phyloP scores from a whole-genome alignment of 1,140 invertebrate species.

The Adelges cooleyi region DNA sequence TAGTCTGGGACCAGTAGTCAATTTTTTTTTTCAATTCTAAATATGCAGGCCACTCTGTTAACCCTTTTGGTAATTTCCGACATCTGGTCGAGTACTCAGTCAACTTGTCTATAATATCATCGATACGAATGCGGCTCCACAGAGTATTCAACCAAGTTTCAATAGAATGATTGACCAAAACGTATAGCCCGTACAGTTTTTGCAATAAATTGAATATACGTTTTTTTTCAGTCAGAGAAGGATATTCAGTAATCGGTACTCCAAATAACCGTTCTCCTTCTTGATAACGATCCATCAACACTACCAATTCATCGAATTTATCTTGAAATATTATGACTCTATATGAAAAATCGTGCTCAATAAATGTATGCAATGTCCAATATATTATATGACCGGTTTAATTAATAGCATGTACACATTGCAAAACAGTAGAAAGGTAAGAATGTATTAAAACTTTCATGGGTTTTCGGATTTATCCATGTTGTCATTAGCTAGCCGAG shows the following conservation, averaged over 20 bases:
- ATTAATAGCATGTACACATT: too few species aligned
- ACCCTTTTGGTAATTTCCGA: conserved; percentile 85
- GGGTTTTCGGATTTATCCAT: conserved; percentile 62
- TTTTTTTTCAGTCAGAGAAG: conserved; percentile 77
- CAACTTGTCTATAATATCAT: conserved; percentile 91
- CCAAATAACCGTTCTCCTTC: conserved; percentile 91
- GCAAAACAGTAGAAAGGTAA: too few species aligned
- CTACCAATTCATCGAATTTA: conserved; percentile 87
- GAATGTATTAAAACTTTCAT: too few species aligned
- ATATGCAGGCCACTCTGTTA: conserved; percentile 86
- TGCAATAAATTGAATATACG: conserved; percentile 93
- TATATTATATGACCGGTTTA: too few species aligned
- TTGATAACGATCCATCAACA: conserved; percentile 80
- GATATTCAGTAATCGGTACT: conserved; percentile 77
- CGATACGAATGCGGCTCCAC: conserved; percentile 91
- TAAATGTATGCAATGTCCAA: too few species aligned
- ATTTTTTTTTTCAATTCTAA: conserved; percentile 90
- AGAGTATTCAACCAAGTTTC: conserved; percentile 93
- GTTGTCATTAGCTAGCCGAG: too few species aligned
- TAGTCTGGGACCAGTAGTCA: conserved; percentile 96
- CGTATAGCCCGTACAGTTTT: conserved; percentile 90
- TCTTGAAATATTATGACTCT: conserved; percentile 46
- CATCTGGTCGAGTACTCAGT: conserved; percentile 94
- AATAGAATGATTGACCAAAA: conserved; percentile 84
- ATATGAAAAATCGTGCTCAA: too few species aligned